Conservation (phyloP, 2,888 invertebrate genomes). For the Caradrina clavipalpis region DNA sequence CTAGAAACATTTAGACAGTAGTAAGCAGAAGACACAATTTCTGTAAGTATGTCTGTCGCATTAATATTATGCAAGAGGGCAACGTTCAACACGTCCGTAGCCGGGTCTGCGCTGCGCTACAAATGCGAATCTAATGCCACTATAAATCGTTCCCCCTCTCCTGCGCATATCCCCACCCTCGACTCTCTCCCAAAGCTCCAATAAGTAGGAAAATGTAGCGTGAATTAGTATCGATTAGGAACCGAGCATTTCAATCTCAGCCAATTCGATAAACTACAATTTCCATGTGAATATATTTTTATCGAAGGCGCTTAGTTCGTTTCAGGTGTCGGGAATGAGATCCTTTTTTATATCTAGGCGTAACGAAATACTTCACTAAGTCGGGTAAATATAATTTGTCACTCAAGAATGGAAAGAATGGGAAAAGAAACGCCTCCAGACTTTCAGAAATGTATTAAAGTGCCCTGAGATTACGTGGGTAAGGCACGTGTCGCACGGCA, state of each 20-base stretch:
- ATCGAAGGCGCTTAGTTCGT: constrained; percentile 25
- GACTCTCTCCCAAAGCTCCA: constrained; percentile 65
- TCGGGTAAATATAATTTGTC: constrained; percentile 45
- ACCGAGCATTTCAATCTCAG: constrained; percentile 77
- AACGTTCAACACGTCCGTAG: constrained; percentile 69
- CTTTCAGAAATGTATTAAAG: constrained; percentile 8
- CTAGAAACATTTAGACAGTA: constrained; percentile 27
- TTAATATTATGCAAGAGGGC: constrained; percentile 69
- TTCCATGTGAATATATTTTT: constrained; percentile 66
- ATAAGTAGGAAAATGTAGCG: constrained; percentile 79
- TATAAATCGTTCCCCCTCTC: constrained; percentile 82
- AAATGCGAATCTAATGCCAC: constrained; percentile 87
- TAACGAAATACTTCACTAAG: constrained; percentile 30
- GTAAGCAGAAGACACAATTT: constrained; percentile 52
- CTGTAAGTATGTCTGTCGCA: constrained; percentile 61
- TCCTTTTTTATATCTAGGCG: constrained; percentile 23
- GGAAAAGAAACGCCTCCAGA: constrained; percentile 4
- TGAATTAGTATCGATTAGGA: constrained; percentile 87
- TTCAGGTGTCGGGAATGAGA: constrained; percentile 41
- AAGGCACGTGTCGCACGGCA: neutral
- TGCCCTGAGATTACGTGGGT: neutral
- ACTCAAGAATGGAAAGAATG: constrained; percentile 23
- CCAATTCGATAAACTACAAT: constrained; percentile 69
- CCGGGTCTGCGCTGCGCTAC: constrained; percentile 68
- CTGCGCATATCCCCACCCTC: constrained; percentile 71